phyloP scores from a whole-genome alignment of 1,140 invertebrate species.

The Oryzaephilus surinamensis region DNA sequence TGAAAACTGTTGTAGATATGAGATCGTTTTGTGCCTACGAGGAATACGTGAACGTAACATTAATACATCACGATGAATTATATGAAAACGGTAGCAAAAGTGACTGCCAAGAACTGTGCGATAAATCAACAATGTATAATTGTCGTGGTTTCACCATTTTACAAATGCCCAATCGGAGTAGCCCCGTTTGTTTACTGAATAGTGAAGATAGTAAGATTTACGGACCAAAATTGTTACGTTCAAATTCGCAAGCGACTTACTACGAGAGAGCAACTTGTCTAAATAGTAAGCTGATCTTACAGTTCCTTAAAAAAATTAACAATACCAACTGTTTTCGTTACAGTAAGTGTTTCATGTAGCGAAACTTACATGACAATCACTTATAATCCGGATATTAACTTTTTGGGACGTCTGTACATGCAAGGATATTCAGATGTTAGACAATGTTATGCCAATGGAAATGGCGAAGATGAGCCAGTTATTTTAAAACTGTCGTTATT shows the following conservation, averaged over 20 bases:
- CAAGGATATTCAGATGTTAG: conserved; percentile 44
- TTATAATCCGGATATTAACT: conserved; percentile 44
- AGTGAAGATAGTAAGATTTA: conserved; percentile 41
- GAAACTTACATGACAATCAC: conserved; percentile 42
- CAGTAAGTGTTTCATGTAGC: conserved; percentile 49
- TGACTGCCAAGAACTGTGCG: conserved; percentile 28
- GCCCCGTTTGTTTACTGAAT: conserved; percentile 35
- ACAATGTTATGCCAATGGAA: conserved; percentile 37
- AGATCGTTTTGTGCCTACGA: conserved; percentile 31
- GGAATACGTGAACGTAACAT: conserved; percentile 29
- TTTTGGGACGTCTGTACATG: conserved; percentile 49
- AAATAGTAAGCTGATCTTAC: conserved; percentile 33
- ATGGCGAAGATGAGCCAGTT: conserved; percentile 15
- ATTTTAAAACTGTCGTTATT: conserved; percentile 22
- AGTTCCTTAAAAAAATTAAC: conserved; percentile 1
- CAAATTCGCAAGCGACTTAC: conserved; percentile 31
- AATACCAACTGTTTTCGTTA: conserved; percentile 13
- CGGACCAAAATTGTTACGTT: conserved; percentile 37
- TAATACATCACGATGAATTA: conserved; percentile 23
- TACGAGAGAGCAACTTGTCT: conserved; percentile 41
- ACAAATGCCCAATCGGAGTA: conserved; percentile 5
- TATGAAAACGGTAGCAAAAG: conserved; percentile 23
- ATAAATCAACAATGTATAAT: conserved; percentile 20
- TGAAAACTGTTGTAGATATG: background rate
- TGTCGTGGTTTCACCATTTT: conserved; percentile 29